Evolutionary conservation across 1,140 invertebrate species (phyloP).

Genomic region (Aphelinus atriplicis): DNA sequence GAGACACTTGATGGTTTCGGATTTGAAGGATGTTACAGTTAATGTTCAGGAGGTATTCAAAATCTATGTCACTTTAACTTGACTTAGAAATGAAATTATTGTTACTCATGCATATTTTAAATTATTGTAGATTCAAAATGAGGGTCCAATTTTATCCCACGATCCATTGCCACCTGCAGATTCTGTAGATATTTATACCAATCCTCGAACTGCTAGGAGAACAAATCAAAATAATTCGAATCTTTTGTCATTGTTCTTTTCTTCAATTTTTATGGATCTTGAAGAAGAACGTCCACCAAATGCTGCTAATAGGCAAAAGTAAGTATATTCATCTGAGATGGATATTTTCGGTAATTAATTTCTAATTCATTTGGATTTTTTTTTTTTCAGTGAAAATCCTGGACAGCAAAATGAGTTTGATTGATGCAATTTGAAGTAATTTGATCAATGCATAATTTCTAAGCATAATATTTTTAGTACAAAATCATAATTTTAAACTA

Average conservation of each 20-base stretch:
- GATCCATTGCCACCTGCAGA: constrained; percentile 85
- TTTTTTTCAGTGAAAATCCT: constrained; percentile 45
- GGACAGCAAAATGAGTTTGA: constrained; percentile 40
- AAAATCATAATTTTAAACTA: constrained; percentile 2
- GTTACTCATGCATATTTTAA: constrained; percentile 14
- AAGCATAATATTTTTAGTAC: constrained; percentile 27
- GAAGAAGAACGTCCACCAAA: constrained; percentile 36
- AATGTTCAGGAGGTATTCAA: constrained; percentile 66
- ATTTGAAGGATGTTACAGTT: constrained; percentile 77
- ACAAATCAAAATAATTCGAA: constrained; percentile 43
- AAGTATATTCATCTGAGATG: constrained; percentile 2
- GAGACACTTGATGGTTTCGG: constrained; percentile 83
- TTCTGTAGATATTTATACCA: constrained; percentile 76
- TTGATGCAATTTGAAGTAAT: neutral
- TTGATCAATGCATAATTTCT: neutral
- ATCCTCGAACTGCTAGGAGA: constrained; percentile 40
- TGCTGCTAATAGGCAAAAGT: constrained; percentile 31
- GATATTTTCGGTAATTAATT: neutral
- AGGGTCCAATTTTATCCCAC: constrained; percentile 77
- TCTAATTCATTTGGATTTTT: constrained; percentile 8
- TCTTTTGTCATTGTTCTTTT: constrained; percentile 53
- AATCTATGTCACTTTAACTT: constrained; percentile 31
- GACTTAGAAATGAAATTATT: constrained; percentile 17
- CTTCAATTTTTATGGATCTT: constrained; percentile 52
- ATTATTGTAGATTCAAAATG: constrained; percentile 64